Evolutionary conservation across 1,140 invertebrate species (phyloP).

Genomic region (Cydia splendana): DNA sequence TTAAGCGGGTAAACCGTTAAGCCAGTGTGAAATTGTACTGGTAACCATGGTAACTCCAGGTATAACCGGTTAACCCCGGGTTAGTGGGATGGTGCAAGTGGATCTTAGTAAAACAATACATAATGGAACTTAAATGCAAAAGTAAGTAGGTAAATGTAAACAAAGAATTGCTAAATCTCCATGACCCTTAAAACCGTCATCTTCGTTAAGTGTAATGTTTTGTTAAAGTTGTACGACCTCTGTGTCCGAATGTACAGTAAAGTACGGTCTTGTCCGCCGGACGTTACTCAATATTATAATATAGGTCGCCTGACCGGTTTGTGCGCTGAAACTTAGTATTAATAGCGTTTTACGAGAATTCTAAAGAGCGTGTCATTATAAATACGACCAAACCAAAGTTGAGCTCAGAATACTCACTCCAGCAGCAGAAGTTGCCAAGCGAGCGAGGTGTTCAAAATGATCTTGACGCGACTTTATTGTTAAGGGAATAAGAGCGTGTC

Average conservation of each 20-base stretch:
- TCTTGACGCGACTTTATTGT: too few species aligned
- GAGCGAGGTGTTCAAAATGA: too few species aligned
- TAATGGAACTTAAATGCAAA: neutral
- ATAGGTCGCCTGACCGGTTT: conserved; percentile 7
- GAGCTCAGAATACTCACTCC: neutral
- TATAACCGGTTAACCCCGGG: too few species aligned
- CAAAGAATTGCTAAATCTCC: neutral
- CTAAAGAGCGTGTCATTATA: neutral
- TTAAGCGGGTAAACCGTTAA: too few species aligned
- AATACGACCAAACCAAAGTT: neutral
- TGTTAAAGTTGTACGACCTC: neutral
- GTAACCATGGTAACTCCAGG: too few species aligned
- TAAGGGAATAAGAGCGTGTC: too few species aligned
- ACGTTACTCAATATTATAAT: conserved; percentile 26
- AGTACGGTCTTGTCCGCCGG: neutral
- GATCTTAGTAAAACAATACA: too few species aligned
- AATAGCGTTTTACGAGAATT: neutral
- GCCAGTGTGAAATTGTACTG: too few species aligned
- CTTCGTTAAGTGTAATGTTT: neutral
- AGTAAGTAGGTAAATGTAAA: neutral
- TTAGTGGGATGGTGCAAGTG: too few species aligned
- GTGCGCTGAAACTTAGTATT: conserved; percentile 5
- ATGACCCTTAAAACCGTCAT: neutral
- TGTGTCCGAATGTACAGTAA: conserved; percentile 14
- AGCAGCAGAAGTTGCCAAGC: too few species aligned